Evolutionary conservation across 2,888 invertebrate species (phyloP), one percentile per base, ranked within the genome.

Genomic region (Ophraella communa): DNA sequence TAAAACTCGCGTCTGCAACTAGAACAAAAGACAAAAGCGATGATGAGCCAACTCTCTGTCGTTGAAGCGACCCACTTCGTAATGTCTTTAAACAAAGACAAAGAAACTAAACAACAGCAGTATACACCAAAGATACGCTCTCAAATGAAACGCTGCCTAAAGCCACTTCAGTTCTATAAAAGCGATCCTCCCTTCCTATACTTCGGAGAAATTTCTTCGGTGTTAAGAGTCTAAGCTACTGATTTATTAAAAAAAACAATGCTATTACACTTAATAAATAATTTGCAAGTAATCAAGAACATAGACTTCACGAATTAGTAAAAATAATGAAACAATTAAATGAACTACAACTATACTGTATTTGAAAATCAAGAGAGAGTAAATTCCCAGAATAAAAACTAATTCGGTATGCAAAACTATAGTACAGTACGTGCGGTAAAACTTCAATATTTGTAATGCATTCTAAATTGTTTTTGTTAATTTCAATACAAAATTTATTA

Each of bases 11-110:
- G 66, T 70, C 65, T 68, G 71, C 67, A 62, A 63, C 33, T 64
- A 49, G 56, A 64, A 69, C 67, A 67, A 66, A 63, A 63, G 63
- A 62, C 66, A 62, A 57, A 62, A 52, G 60, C 59, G 57, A 54
- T 62, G 66, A 68, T 68, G 68, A 68, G 64, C 66, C 68, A 68
- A 63, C 69, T 69, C 67, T 58, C 63, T 65, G 69, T 66, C 66
- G 58, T 30, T 58, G 61, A 55, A 67, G 59, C 65, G 33, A 62
- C 57, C 66, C 66, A 59, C 66, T 69, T 42, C 18, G 47, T 49
- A 61, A 61, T 65, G 69, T 65, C 65, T 64, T 69, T 35, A 65
- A 69, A 69, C 69, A 67, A 64, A 63, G 65, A 62, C 58, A 52
- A 53, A 52, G 64, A 61, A 52, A 44, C 52, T 52, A 54, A 30